phyloP scores from a whole-genome alignment of 1,140 invertebrate genomes.

The Achroia grisella region DNA sequence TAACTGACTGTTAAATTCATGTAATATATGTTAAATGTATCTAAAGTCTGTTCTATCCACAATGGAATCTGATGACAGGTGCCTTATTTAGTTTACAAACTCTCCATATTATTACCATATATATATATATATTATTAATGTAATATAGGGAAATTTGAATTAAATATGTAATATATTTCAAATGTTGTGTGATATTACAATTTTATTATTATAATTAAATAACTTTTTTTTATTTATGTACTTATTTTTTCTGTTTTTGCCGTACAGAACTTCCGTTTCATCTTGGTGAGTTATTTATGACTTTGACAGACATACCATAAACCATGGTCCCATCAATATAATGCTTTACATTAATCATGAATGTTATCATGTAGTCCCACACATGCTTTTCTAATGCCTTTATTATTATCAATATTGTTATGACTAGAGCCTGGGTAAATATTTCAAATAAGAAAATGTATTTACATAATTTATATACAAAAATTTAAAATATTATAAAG shows the following conservation, averaged over 20 bases:
- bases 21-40: too few species aligned
- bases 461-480: too few species aligned
- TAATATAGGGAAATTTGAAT: background rate
- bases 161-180: background rate
- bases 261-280: slow-evolving; percentile 78
- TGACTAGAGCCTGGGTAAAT: too few species aligned
- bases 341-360: background rate
- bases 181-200: slow-evolving; percentile 1
- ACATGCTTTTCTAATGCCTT: too few species aligned
- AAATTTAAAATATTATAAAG: too few species aligned
- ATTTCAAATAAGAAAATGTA: too few species aligned
- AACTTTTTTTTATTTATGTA: slow-evolving; percentile 4
- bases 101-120: too few species aligned
- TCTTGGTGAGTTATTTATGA: slow-evolving; percentile 75
- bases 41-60: too few species aligned
- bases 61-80: too few species aligned
- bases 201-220: slow-evolving; percentile 22
- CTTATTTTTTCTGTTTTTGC: slow-evolving; percentile 63
- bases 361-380: background rate
- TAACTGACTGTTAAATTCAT: too few species aligned
- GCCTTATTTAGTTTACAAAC: too few species aligned
- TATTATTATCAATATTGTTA: too few species aligned
- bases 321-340: background rate
- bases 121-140: slow-evolving; percentile 4
- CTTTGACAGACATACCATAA: background rate